Percentiles rank a stretch among this genome's conserved stretches.
phyloP scores from a whole-genome alignment of 1,140 invertebrate genomes.

The Temnothorax curvispinosus region DNA sequence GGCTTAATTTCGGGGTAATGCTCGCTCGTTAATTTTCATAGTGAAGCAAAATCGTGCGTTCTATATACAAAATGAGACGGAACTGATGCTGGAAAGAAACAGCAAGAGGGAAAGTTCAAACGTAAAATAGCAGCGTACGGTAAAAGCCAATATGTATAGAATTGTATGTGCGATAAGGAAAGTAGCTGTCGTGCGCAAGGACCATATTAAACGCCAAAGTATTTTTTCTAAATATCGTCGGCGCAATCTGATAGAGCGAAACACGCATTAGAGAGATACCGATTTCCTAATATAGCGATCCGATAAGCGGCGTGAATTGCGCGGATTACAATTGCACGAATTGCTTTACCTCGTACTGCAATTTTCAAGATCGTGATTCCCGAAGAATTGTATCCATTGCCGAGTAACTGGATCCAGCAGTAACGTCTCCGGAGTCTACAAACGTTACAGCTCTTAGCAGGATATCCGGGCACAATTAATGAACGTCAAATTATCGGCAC shows the following conservation, averaged over 20 bases:
- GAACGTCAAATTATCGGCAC: conserved; percentile 42
- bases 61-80: not conserved
- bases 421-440: not conserved
- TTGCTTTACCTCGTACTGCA: not conserved
- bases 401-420: conserved; percentile 9
- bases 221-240: conserved; percentile 35
- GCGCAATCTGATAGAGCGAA: not conserved
- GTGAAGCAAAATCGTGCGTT: not conserved
- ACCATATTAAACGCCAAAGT: not conserved
- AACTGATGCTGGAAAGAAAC: not conserved
- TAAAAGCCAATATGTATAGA: conserved; percentile 10
- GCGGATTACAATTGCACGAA: conserved; percentile 23
- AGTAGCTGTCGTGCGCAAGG: not conserved
- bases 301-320: conserved; percentile 41
- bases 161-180: conserved; percentile 30
- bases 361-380: conserved; percentile 22
- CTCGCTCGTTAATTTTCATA: conserved; percentile 49
- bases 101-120: conserved; percentile 6
- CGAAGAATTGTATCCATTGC: not conserved
- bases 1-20: conserved; percentile 49
- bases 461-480: conserved; percentile 49
- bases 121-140: not conserved
- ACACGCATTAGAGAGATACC: not conserved
- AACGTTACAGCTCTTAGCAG: conserved; percentile 8
- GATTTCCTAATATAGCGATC: conserved; percentile 10